Evolutionary conservation across 2,888 invertebrate genomes (phyloP).

Genomic region (Adelphocoris suturalis): DNA sequence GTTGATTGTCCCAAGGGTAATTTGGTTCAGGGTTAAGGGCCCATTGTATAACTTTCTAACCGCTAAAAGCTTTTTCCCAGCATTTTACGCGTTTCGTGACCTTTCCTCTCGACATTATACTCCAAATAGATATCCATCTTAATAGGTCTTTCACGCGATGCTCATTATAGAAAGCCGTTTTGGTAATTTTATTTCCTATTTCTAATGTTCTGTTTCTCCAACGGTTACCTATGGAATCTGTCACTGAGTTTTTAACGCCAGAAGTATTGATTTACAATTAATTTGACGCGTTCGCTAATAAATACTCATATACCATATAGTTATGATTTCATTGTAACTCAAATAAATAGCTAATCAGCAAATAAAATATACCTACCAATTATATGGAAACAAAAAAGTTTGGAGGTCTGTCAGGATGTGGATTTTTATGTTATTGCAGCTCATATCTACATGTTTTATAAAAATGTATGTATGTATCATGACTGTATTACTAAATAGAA

Average conservation of each 20-base stretch:
- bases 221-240: too few relatives aligned
- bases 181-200: slow-evolving; percentile 45
- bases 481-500: too few relatives aligned
- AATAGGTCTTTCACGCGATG: slow-evolving; percentile 37
- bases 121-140: slow-evolving; percentile 44
- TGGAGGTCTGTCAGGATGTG: too few relatives aligned
- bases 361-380: too few relatives aligned
- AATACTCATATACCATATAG: neutral
- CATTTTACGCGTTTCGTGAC: slow-evolving; percentile 22
- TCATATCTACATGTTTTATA: too few relatives aligned
- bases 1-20: neutral
- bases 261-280: neutral
- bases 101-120: slow-evolving; percentile 44
- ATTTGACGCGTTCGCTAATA: neutral
- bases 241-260: too few relatives aligned
- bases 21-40: neutral
- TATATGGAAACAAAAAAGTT: too few relatives aligned
- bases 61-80: neutral
- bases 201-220: neutral
- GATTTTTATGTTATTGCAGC: too few relatives aligned
- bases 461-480: too few relatives aligned
- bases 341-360: too few relatives aligned
- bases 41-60: slow-evolving; percentile 17
- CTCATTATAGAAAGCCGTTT: slow-evolving; percentile 39
- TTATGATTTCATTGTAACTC: neutral